phyloP scores from a whole-genome alignment of 2,888 invertebrate species.

The Cephonodes hylas region DNA sequence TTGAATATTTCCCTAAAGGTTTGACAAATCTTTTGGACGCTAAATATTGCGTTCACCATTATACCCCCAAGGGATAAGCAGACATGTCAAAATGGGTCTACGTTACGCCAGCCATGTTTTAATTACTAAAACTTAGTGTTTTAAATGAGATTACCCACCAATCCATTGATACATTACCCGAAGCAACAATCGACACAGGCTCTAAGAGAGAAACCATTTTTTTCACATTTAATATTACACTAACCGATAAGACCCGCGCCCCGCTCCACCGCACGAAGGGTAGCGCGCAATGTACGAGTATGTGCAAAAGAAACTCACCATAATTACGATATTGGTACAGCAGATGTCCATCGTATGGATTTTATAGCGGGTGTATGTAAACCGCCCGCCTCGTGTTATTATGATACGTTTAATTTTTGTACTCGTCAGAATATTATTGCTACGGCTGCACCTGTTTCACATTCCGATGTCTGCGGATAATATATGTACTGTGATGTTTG shows the following conservation, averaged over 20 bases:
- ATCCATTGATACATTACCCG: too few relatives aligned
- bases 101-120: too few relatives aligned
- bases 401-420: slow-evolving; percentile 7
- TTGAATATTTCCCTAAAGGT: too few relatives aligned
- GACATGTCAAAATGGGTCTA: too few relatives aligned
- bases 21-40: too few relatives aligned
- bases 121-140: too few relatives aligned
- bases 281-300: background rate
- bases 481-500: background rate
- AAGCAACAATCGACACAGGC: too few relatives aligned
- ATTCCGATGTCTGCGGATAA: background rate
- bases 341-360: background rate
- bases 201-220: too few relatives aligned
- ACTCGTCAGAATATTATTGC: background rate
- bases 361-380: background rate
- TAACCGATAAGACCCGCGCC: background rate
- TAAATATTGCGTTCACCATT: too few relatives aligned
- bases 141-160: too few relatives aligned
- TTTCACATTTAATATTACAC: background rate
- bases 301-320: background rate
- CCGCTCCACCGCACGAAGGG: background rate
- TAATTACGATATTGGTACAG: background rate
- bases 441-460: background rate
- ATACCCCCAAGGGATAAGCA: too few relatives aligned
- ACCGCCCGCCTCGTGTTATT: background rate